Evolutionary conservation across 2,888 invertebrate species (phyloP).

Genomic region (Synergus umbraculus): DNA sequence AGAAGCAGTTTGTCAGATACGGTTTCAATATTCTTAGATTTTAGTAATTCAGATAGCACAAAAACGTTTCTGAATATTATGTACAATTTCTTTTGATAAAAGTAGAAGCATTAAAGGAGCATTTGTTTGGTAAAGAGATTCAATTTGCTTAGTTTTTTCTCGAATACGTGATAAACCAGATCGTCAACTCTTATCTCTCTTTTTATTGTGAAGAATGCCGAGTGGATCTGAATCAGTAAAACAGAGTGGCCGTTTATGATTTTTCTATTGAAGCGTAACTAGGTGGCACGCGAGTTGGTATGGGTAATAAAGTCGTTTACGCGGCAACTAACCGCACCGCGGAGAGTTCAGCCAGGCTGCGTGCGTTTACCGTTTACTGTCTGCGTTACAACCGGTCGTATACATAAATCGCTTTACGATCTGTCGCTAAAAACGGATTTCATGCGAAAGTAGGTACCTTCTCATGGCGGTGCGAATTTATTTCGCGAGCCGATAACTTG

Average conservation of each 20-base stretch:
- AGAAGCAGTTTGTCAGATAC: too few relatives aligned
- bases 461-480: slow-evolving; percentile 1
- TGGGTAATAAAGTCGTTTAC: slow-evolving; percentile 74
- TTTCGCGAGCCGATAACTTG: neutral
- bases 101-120: neutral
- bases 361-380: slow-evolving; percentile 72
- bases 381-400: slow-evolving; percentile 73
- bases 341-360: slow-evolving; percentile 53
- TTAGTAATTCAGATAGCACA: too few relatives aligned
- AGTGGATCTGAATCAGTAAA: slow-evolving; percentile 20
- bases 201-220: slow-evolving; percentile 12
- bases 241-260: slow-evolving; percentile 63
- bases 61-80: too few relatives aligned
- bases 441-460: slow-evolving; percentile 69
- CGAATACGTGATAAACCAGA: neutral
- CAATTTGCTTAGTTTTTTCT: neutral
- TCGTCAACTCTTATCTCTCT: neutral
- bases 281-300: slow-evolving; percentile 69
- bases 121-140: neutral
- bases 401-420: slow-evolving; percentile 76
- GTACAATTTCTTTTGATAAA: neutral
- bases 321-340: slow-evolving; percentile 70
- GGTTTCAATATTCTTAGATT: too few relatives aligned
- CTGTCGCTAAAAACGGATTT: slow-evolving; percentile 76
- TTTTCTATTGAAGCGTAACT: slow-evolving; percentile 74